These are phyloP conservation scores for Apomyelois bistriatella DNA, from an alignment of 2,888 invertebrate genomes.

Conservation along the genomic window DNA sequence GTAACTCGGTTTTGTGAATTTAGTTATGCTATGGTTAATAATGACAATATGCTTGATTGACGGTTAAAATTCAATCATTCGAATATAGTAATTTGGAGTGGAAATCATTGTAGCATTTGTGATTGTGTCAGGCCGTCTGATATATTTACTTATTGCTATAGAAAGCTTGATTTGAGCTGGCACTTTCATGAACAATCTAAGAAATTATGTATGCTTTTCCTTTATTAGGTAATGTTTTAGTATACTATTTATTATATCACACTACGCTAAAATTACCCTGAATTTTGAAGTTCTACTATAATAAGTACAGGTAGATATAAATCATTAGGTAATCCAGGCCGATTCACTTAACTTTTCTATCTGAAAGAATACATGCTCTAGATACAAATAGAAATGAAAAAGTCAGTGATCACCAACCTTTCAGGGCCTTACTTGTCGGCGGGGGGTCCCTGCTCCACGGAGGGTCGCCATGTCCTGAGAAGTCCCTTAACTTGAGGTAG, in stretches of 20 bases:
- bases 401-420: constrained; percentile 77
- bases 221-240: too few species aligned
- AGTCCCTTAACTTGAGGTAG: constrained; percentile 96
- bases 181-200: too few species aligned
- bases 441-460: constrained; percentile 94
- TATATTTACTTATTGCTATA: too few species aligned
- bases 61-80: constrained; percentile 8
- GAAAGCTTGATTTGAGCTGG: too few species aligned
- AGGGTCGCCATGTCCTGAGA: constrained; percentile 97
- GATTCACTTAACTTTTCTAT: neutral
- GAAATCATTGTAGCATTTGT: neutral
- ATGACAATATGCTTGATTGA: constrained; percentile 7
- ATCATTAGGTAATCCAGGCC: too few species aligned
- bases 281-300: too few species aligned
- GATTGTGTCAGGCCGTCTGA: too few species aligned
- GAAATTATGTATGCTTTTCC: too few species aligned
- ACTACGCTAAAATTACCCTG: too few species aligned
- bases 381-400: neutral
- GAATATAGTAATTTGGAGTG: neutral
- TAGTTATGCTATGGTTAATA: constrained; percentile 8
- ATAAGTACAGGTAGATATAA: too few species aligned
- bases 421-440: constrained; percentile 88
- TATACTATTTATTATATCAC: too few species aligned
- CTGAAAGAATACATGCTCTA: neutral
- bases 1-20: constrained; percentile 11